Base-by-base conservation (phyloP, 2,888 invertebrate genomes). In the Callosobruchus maculatus region DNA sequence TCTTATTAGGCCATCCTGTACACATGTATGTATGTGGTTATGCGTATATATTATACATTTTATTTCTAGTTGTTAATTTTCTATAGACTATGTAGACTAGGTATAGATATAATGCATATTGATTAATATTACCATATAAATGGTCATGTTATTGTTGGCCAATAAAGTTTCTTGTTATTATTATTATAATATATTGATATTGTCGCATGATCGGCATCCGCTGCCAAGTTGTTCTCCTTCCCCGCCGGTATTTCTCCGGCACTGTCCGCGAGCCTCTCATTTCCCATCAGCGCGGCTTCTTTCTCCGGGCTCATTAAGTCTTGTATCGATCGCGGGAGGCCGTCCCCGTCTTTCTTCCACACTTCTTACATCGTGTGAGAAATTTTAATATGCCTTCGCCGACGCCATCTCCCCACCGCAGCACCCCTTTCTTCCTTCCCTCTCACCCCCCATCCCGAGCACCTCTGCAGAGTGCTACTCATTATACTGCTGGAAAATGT, bases 251-350 rank as follows among this genome's bases (percentile, higher is more conserved):
- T 26, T 26, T 49, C 7, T 68, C 67, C 72, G 66, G 67, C 76
- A 68, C 73, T 76, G 73, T 71, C 68, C 68, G 49, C 30, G 71
- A 73, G 74, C 72, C 77, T 83, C 82, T 83, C 83, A 83, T 83
- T 83, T 83, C 80, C 83, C 83, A 83, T 83, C 83, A 83, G 82
- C 80, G 79, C 84, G 85, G 85, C 84, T 85, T 86, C 85, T 85
- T 85, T 86, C 84, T 85, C 85, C 81, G 83, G 84, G 85, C 84
- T 85, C 85, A 84, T 85, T 84, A 84, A 84, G 84, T 84, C 83
- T 83, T 84, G 83, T 85, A 85, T 85, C 85, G 85, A 85, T 84
- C 85, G 83, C 72, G 73, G 74, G 74, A 68, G 80, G 76, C 79
- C 79, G 81, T 49, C 22, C 68, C 21, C 68, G 68, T 84, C 85